Evolutionary conservation across 2,113 vertebrate species (phyloP), one percentile per base, ranked within the genome.

Genomic region (Catagonus wagneri): DNA sequence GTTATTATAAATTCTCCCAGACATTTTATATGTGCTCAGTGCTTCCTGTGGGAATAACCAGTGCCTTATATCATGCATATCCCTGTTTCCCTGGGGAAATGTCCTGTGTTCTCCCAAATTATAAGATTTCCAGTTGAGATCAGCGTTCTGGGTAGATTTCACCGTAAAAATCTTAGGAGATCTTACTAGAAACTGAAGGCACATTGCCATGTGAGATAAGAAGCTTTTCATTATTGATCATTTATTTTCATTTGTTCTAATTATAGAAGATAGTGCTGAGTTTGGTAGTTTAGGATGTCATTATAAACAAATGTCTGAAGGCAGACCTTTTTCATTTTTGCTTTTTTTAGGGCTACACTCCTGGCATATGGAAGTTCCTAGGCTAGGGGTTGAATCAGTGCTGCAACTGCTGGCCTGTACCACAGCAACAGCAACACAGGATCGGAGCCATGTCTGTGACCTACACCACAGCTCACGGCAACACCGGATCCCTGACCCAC

Each of bases 91-190:
- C 29, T 60, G 79, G 96, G 86, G 69, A 97, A 92, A 94, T 97
- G 92, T 97, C 65, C 87, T 63, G 23, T 65, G 36, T 94, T 76
- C 22, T 90, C 71, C 65, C 66, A 93, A 66, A 90, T 39, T 76
- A 22, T 74, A 93, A 84, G 89, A 93, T 96, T 95, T 96, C 75
- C 89, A 83, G 0, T 61, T 95, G 87, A 96, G 83, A 96, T 96
- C 89, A 93, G 36, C 88, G 9, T 74, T 92, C 61, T 90, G 74
- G 17, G 44, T 96, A 56, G 76, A 81, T 93, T 92, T 94, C 11
- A 36, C 60, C 61, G 60, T 71, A 93, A 90, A 84, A 92, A 92
- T 29, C 92, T 93, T 60, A 66, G 94, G 95, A 97, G 94, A 96
- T 97, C 93, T 96, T 72, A 86, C 50, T 76, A 91, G 75, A n/a